Evolutionary conservation across 2,113 vertebrate genomes (phyloP).

Genomic region (Saguinus midas): DNA sequence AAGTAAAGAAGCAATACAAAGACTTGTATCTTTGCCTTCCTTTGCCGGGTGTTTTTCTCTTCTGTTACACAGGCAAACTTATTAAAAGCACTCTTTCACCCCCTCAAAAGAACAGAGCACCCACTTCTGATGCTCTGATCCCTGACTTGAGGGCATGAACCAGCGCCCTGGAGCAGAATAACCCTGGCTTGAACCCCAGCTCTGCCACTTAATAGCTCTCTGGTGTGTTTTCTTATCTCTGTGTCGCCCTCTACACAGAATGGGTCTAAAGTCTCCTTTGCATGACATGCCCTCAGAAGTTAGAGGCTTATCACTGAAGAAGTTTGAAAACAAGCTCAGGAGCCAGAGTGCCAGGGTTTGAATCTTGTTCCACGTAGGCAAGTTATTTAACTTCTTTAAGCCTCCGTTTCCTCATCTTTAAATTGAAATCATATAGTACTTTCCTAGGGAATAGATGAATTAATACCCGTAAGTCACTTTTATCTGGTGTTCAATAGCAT

Average conservation of each 20-base stretch:
- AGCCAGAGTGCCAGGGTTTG: neutral
- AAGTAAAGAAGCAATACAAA: neutral
- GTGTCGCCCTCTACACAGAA: neutral
- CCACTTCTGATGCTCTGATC: neutral
- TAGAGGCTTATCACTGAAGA: neutral
- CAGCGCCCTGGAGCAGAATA: neutral
- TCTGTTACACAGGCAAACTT: neutral
- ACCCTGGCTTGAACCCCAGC: neutral
- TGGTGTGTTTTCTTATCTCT: neutral
- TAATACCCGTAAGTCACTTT: neutral
- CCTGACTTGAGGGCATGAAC: neutral
- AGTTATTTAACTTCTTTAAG: neutral
- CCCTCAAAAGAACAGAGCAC: neutral
- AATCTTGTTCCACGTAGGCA: neutral
- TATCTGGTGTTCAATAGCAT: rapidly evolving
- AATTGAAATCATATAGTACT: neutral
- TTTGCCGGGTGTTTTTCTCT: neutral
- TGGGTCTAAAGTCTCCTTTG: neutral
- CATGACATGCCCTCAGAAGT: neutral
- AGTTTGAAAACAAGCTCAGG: neutral
- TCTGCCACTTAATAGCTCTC: neutral
- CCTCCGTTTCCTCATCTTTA: neutral
- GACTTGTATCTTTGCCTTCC: neutral
- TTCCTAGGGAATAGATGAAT: neutral
- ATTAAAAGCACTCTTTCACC: neutral